These are phyloP conservation scores for Anolis carolinensis DNA, from an alignment of 2,113 vertebrate species.

Conservation along the genomic window DNA sequence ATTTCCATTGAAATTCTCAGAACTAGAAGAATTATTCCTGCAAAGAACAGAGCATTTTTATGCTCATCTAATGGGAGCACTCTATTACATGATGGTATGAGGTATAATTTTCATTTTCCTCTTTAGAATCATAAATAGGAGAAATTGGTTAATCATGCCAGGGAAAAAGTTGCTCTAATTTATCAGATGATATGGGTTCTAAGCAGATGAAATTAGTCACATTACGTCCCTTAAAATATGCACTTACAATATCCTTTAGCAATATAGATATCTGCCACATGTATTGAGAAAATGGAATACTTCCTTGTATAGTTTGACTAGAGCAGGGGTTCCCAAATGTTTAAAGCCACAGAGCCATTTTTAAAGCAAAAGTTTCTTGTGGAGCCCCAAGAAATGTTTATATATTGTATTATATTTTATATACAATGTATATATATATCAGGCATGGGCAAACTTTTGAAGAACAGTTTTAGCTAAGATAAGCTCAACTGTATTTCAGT, in stretches of 20 bases:
- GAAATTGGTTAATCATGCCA: not conserved
- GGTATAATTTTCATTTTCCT: not conserved
- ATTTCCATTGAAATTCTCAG: not conserved
- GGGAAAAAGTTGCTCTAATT: not conserved
- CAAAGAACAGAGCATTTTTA: not conserved
- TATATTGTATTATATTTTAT: too few relatives aligned
- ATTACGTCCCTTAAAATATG: not conserved
- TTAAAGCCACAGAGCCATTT: too few relatives aligned
- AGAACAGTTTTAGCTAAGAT: too few relatives aligned
- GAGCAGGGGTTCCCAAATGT: too few relatives aligned
- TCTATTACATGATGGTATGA: not conserved
- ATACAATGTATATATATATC: too few relatives aligned
- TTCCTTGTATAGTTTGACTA: not conserved
- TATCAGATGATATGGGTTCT: not conserved
- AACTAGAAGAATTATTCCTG: not conserved
- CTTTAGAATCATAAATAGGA: not conserved
- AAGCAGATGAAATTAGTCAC: not conserved
- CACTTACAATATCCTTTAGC: not conserved
- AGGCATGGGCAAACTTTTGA: too few relatives aligned
- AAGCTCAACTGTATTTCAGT: too few relatives aligned
- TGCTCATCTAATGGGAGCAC: not conserved
- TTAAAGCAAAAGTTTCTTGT: too few relatives aligned
- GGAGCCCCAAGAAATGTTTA: too few relatives aligned
- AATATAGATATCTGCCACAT: not conserved
- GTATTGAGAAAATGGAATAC: not conserved